Evolutionary conservation across 1,140 invertebrate species (phyloP), one percentile per base, ranked within the genome.

Genomic region (Drosophila punjabiensis): DNA sequence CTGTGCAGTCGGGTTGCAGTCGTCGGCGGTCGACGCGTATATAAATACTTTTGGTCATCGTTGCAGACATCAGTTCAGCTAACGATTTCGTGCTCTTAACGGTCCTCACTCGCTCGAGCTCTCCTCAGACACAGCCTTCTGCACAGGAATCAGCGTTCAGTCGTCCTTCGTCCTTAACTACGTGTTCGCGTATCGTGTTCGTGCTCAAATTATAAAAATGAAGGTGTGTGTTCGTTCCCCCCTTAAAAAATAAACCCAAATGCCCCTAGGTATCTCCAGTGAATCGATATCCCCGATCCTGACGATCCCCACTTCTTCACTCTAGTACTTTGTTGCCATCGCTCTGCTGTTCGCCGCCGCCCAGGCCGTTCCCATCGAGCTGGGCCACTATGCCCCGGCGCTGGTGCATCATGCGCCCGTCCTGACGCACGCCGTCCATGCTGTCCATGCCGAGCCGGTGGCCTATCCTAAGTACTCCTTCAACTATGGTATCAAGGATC

Each of bases 401-500:
- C 48, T 88, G 86, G 28, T 92, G 63, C 92, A 93, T 75, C 85
- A 88, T 64, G 92, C 87, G 50, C 92, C 92, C 6, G 85, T 88
- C 28, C 68, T 88, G 48, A 76, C 87, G 30, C 90, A 92, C 68
- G 90, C 84, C 14, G 82, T 70, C 16, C 92, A 93, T 81, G 85
- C 84, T 33, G 87, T 93, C 62, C 90, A 91, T 68, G 88, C 93
- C 56, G 93, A 93, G 79, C 93, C 93, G 45, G 92, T 93, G 79
- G 91, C 93, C 37, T 94, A 94, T 73, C 94, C 94, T 30, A 94
- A 93, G 75, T 95, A 95, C 73, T 93, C 94, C 16, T 95, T 94
- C 80, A 94, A 94, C 66, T 95, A 95, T 81, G 94, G 94, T 13
- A 93, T 93, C 76, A 93, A 94, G 88, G 94, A 94, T 91, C 93